Evolutionary conservation across 2,888 invertebrate species (phyloP), one percentile per base, ranked within the genome.

Genomic region (Nysson spinosus): DNA sequence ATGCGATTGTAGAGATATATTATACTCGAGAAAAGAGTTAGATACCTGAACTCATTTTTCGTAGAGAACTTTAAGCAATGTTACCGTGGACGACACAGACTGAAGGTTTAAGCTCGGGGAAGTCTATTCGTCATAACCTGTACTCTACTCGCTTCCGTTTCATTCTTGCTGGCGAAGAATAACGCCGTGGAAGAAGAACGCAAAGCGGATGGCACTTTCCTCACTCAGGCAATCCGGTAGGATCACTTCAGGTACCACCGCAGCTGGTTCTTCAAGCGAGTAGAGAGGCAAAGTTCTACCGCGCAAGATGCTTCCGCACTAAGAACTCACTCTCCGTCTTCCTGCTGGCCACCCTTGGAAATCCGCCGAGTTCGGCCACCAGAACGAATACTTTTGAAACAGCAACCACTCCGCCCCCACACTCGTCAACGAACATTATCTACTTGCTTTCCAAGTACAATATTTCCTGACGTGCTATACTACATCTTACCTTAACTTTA

Each of bases 241-340:
- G 20, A 72, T 54, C 56, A 52, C 52, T 26, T 24, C 47, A 11
- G 44, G 50, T 46, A 20, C 37, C 35, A 22, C 22, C 64, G 65
- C 77, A 77, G 69, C 75, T 69, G 75, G 54, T 68, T 54, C 49
- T 26, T 52, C 49, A 40, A 51, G 30, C 54, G 44, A 56, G 60
- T 32, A 51, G 50, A n/a, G n/a, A 69, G 51, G 55, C 63, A 67
- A 73, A 75, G 43, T 74, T 66, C 57, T 32, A 58, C n/a, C 52
- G 55, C n/a, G n/a, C 71, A 75, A 81, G 76, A 80, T 77, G 77
- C 62, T 79, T 74, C 71, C 74, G 73, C 74, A 66, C 74, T 67
- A 69, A 72, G 71, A 77, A 77, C 55, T 49, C 46, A 54, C 44
- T 43, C 30, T 50, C 34, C 42, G 54, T 62, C 42, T 61, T 67